These are phyloP conservation scores for Sinotaia quadrata DNA, from an alignment of 2,888 invertebrate genomes.

Conservation along the genomic window DNA sequence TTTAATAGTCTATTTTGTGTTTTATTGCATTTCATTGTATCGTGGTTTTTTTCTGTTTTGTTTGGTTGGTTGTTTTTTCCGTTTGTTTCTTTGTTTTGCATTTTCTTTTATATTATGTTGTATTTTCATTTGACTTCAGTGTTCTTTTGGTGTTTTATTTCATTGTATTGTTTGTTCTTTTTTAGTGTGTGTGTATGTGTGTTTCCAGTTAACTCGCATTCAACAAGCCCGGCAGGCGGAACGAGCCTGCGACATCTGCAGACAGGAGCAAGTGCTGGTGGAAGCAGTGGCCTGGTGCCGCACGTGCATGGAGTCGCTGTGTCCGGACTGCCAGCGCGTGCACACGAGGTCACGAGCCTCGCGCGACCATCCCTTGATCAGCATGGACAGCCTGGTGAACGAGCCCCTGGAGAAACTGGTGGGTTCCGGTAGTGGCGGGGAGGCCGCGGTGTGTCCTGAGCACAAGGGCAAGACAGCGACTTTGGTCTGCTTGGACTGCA, in stretches of 20 bases:
- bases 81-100: no score
- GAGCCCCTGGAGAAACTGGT: constrained; percentile 32
- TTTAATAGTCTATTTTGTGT: no score
- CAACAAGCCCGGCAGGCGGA: constrained; percentile 22
- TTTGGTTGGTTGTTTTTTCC: no score
- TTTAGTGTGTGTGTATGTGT: not conserved
- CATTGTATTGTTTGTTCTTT: no score
- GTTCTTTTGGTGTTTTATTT: no score
- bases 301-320: constrained; percentile 31
- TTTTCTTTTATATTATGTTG: no score
- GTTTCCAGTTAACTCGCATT: constrained; percentile 16
- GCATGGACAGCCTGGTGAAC: constrained; percentile 32
- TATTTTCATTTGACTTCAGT: no score
- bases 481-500: constrained; percentile 34
- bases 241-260: constrained; percentile 32
- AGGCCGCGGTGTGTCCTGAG: constrained; percentile 15
- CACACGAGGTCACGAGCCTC: constrained; percentile 31
- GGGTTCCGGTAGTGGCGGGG: not conserved
- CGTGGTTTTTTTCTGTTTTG: no score
- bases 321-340: constrained; percentile 34
- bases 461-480: constrained; percentile 31
- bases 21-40: no score
- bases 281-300: constrained; percentile 31
- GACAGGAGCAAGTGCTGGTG: constrained; percentile 33
- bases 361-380: constrained; percentile 27